These are phyloP conservation scores for Agrilus mali DNA, from an alignment of 2,888 invertebrate species.

Conservation along the genomic window DNA sequence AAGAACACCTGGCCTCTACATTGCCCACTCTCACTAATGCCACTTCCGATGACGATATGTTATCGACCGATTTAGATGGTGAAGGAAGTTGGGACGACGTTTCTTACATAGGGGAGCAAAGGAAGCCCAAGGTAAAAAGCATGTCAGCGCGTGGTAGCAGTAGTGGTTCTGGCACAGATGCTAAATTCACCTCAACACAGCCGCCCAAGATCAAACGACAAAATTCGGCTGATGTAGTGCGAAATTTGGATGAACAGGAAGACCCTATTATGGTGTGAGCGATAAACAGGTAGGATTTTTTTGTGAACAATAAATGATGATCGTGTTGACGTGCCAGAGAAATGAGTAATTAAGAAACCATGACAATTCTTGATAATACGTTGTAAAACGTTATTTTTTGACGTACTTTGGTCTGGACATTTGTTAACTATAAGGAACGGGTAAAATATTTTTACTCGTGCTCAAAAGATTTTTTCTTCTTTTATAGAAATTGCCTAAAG, in stretches of 20 bases:
- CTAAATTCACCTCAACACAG: slow-evolving; percentile 16
- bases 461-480: too few species aligned
- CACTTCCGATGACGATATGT: slow-evolving; percentile 78
- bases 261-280: slow-evolving; percentile 35
- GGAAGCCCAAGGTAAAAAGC: slow-evolving; percentile 25
- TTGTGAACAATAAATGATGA: too few species aligned
- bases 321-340: too few species aligned
- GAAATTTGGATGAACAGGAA: slow-evolving; percentile 31
- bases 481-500: too few species aligned
- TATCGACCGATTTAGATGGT: slow-evolving; percentile 69
- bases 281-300: neutral
- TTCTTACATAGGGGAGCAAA: slow-evolving; percentile 29
- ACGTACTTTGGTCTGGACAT: too few species aligned
- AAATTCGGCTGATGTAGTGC: slow-evolving; percentile 32
- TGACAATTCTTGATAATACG: too few species aligned
- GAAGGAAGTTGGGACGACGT: slow-evolving; percentile 61
- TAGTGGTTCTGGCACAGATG: slow-evolving; percentile 30
- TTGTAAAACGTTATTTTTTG: too few species aligned
- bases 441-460: too few species aligned
- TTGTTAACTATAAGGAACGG: too few species aligned
- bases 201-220: slow-evolving; percentile 31
- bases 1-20: slow-evolving; percentile 65
- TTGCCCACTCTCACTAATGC: slow-evolving; percentile 70
- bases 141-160: slow-evolving; percentile 16
- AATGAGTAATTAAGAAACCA: too few species aligned